Percentiles rank a stretch among this genome's conserved stretches.
phyloP scores from a whole-genome alignment of 1,140 invertebrate species.

The Diachasma alloeum region DNA sequence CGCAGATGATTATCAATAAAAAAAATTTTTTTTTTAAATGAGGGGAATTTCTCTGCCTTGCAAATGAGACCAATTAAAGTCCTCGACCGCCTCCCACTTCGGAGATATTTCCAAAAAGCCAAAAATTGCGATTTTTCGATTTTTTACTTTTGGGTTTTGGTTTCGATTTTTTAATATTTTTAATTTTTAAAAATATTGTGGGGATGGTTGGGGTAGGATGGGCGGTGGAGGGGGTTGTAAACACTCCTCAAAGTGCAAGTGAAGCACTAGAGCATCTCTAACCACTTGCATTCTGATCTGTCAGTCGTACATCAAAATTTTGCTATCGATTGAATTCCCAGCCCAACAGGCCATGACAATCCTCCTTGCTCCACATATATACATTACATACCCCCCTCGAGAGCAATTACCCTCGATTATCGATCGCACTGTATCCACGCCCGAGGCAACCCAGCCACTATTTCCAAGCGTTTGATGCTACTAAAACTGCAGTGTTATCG shows the following conservation, averaged over 20 bases:
- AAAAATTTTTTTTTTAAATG: too few species aligned
- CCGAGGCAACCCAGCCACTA: neutral
- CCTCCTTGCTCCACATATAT: slow-evolving; percentile 7
- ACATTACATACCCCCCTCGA: neutral
- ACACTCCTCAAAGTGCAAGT: neutral
- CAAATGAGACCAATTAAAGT: too few species aligned
- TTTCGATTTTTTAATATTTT: too few species aligned
- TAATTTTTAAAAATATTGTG: too few species aligned
- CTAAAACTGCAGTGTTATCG: neutral
- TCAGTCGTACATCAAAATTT: neutral
- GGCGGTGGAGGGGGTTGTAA: neutral
- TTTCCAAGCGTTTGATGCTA: neutral
- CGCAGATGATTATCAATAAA: too few species aligned
- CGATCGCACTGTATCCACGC: neutral
- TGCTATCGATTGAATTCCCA: neutral
- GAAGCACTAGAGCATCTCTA: neutral
- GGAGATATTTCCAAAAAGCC: too few species aligned
- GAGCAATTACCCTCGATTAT: slow-evolving; percentile 9
- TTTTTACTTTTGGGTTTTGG: too few species aligned
- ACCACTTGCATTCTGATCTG: neutral
- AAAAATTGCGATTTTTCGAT: too few species aligned
- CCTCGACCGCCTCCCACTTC: too few species aligned
- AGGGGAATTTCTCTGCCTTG: too few species aligned
- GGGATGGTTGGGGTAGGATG: too few species aligned
- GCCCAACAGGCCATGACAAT: neutral